Conservation (phyloP, 2,113 vertebrate genomes). For the Burhinus oedicnemus region DNA sequence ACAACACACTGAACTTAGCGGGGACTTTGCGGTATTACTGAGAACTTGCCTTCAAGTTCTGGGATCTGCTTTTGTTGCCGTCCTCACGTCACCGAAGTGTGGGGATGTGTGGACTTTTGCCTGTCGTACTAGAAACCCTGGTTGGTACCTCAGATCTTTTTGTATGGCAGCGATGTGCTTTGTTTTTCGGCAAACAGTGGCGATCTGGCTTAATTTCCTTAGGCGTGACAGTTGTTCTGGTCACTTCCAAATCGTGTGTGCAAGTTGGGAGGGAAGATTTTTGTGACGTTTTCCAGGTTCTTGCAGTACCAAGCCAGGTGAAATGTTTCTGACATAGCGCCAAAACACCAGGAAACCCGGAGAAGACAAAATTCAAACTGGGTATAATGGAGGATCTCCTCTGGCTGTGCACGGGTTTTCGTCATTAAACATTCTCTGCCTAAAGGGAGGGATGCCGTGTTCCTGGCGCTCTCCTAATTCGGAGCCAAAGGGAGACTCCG, state of each 20-base stretch:
- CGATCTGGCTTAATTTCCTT: background rate
- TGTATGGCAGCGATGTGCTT: background rate
- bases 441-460: background rate
- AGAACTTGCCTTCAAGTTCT: background rate
- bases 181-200: background rate
- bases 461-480: background rate
- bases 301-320: background rate
- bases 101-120: accelerated
- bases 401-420: background rate
- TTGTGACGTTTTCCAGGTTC: background rate
- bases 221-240: accelerated
- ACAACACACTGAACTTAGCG: background rate
- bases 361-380: background rate
- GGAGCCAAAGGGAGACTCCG: background rate
- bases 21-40: background rate
- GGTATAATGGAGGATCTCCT: background rate
- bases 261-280: background rate
- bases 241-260: background rate
- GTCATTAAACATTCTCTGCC: background rate
- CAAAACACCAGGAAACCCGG: background rate
- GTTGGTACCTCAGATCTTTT: background rate
- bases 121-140: background rate
- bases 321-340: accelerated
- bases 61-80: background rate
- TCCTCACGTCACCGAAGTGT: background rate